Evolutionary conservation across 2,113 vertebrate genomes (phyloP).

Genomic region (Pangasianodon hypophthalmus): DNA sequence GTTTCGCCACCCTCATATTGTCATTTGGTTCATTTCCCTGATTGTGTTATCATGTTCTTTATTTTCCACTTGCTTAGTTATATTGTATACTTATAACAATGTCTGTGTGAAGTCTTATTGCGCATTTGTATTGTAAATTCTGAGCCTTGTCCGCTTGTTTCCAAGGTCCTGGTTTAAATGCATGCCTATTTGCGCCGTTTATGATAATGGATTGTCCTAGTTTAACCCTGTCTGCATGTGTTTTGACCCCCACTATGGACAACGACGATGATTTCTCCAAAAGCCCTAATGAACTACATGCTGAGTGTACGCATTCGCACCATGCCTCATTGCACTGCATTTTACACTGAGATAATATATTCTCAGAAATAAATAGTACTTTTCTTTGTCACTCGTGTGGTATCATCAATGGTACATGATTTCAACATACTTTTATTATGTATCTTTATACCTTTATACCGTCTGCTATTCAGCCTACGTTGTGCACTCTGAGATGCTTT

Average conservation of each 20-base stretch:
- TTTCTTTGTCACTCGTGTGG: background rate
- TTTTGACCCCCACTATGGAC: background rate
- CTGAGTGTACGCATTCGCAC: background rate
- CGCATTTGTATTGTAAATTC: background rate
- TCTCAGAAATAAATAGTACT: background rate
- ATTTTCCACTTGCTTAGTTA: background rate
- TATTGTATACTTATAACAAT: background rate
- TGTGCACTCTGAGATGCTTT: background rate
- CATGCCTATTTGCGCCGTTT: background rate
- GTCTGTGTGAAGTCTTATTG: background rate
- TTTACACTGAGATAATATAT: background rate
- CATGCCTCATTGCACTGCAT: background rate
- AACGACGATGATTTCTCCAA: background rate
- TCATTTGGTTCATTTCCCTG: background rate
- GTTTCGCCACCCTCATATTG: background rate
- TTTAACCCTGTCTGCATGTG: background rate
- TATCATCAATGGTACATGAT: background rate
- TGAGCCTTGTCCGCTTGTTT: background rate
- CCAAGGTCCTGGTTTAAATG: background rate
- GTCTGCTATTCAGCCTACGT: background rate
- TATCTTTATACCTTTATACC: background rate
- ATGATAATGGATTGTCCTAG: background rate
- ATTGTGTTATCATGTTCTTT: background rate
- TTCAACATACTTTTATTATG: background rate
- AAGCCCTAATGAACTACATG: conserved; percentile 1